Evolutionary conservation across 2,888 invertebrate genomes (phyloP).

Genomic region (Napeogenes sylphis): DNA sequence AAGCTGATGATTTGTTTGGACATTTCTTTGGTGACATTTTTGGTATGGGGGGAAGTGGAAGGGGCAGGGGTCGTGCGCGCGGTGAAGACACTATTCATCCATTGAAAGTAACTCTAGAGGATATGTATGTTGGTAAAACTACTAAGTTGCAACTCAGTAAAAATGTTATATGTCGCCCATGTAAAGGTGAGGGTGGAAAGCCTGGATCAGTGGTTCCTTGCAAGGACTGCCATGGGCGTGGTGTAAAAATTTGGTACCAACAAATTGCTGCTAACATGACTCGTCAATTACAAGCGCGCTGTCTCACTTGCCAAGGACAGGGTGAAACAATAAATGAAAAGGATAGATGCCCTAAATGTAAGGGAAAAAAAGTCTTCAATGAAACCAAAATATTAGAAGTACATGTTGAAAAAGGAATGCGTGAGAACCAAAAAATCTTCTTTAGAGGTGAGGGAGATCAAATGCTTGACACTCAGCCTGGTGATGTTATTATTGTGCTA

Average conservation of each 20-base stretch:
- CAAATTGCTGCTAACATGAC: constrained; percentile 82
- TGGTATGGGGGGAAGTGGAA: constrained; percentile 76
- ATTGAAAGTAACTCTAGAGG: constrained; percentile 91
- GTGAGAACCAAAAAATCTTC: constrained; percentile 89
- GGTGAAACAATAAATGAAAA: constrained; percentile 88
- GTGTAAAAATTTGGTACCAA: constrained; percentile 84
- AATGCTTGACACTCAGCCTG: constrained; percentile 89
- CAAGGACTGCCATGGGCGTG: constrained; percentile 86
- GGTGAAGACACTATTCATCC: constrained; percentile 92
- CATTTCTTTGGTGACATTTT: constrained; percentile 80
- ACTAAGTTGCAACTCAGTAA: constrained; percentile 89
- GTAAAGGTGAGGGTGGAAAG: constrained; percentile 87
- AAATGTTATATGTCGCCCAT: constrained; percentile 87
- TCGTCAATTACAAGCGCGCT: constrained; percentile 79
- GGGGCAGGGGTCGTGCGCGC: constrained; percentile 76
- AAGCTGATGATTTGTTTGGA: constrained; percentile 83
- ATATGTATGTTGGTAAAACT: constrained; percentile 93
- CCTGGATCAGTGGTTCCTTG: constrained; percentile 82
- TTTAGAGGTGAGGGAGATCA: constrained; percentile 95
- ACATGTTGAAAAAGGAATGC: constrained; percentile 93
- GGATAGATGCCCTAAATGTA: constrained; percentile 89
- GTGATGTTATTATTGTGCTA: constrained; percentile 92
- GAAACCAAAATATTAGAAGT: constrained; percentile 92
- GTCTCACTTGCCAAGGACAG: constrained; percentile 80
- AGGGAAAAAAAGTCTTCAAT: constrained; percentile 89